Evolutionary conservation across 1,140 invertebrate species (phyloP), one percentile per base, ranked within the genome.

Genomic region (Drosophila tristis): DNA sequence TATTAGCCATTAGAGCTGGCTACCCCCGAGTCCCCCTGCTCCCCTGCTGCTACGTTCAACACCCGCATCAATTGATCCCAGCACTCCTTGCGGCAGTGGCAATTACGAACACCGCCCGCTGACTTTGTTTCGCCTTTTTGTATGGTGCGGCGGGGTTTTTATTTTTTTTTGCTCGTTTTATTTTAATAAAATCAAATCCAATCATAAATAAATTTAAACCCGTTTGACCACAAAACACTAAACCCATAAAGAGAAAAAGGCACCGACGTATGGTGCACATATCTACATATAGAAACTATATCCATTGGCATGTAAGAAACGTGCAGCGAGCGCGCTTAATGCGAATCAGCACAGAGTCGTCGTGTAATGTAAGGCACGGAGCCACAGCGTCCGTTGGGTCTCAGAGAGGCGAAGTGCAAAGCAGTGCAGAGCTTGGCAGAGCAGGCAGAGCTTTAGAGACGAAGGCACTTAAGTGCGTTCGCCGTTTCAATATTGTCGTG

Each of bases 101-200:
- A 89, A 87, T 89, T 89, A 87, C 84, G 78, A 65, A 55, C 43
- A 65, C 84, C 84, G 58, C 84, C 84, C 84, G 84, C 84, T 89
- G 82, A 31, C 67, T 78, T 82, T 76, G 75, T 86, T 43, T 26
- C 55, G 57, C 61, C 61, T 47, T 29, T 44, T 54, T 13, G 13
- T 13, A 1, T 39, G 35, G 11, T 11, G 43, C 20, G 1, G 20
- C 16, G 20, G 20, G 20, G 20, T 20, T 20, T 42, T 44, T 50
- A 48, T 66, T 42, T 54, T 42, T 54, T 60, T 26, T 50, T 53
- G 67, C 78, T 81, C 47, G 74, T 78, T 77, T 70, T 75, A 79
- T 71, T 89, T 89, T 67, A 84, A 89, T 89, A 82, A 89, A 89
- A 89, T 89, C 84, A 89, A 89, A 89, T 78, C 84, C 85, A 89